These are phyloP conservation scores for Tenthredo scrophulariae DNA, from an alignment of 2,888 invertebrate species.

Conservation along the genomic window DNA sequence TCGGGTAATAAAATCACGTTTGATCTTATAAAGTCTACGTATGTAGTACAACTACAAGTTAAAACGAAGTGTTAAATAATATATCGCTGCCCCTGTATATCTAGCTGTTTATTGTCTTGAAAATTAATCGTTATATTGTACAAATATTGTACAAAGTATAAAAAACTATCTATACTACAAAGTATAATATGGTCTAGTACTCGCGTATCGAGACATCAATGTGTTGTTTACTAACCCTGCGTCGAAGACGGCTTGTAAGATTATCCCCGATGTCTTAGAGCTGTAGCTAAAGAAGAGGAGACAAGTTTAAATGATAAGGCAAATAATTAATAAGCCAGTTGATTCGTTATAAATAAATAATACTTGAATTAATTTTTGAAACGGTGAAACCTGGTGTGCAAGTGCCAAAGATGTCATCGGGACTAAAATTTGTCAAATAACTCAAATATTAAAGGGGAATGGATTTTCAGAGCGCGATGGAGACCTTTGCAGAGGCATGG, in stretches of 20 bases:
- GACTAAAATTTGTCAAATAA: neutral
- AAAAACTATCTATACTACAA: neutral
- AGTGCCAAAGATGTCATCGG: conserved; percentile 35
- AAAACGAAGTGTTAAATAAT: neutral
- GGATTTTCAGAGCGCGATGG: conserved; percentile 99
- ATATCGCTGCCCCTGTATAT: neutral
- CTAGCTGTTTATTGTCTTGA: neutral
- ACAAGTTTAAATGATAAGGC: neutral
- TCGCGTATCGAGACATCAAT: neutral
- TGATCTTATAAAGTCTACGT: neutral
- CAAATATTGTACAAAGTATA: neutral
- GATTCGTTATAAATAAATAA: neutral
- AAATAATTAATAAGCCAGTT: neutral
- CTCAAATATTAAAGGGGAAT: conserved; percentile 79
- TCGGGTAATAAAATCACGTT: neutral
- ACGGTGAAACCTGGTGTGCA: conserved; percentile 27
- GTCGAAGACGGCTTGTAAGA: too few species aligned
- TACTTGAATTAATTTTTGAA: neutral
- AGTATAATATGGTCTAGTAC: neutral
- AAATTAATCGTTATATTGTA: neutral
- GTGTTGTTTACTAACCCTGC: neutral
- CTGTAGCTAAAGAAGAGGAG: neutral
- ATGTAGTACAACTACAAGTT: neutral
- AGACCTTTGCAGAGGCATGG: conserved; percentile 98
- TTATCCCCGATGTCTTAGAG: neutral